These are phyloP conservation scores for Ennomos fuscantarius DNA, from an alignment of 2,888 invertebrate species.

Conservation along the genomic window DNA sequence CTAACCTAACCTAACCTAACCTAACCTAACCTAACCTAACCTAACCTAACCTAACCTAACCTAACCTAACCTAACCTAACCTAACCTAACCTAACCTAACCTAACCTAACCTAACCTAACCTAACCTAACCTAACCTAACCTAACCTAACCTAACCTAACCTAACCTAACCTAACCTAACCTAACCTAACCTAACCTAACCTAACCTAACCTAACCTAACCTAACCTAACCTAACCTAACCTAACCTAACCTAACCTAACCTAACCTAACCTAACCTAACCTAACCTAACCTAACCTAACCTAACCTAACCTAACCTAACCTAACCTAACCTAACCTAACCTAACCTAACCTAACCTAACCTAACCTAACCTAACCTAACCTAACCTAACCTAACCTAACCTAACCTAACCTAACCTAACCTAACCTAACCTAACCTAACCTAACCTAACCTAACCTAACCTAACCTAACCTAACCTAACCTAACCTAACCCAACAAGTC, in stretches of 20 bases:
- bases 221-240: slow-evolving; percentile 34
- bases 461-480: slow-evolving; percentile 37
- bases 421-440: slow-evolving; percentile 38
- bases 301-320: slow-evolving; percentile 36
- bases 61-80: slow-evolving; percentile 32
- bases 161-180: slow-evolving; percentile 34
- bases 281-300: slow-evolving; percentile 35
- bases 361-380: slow-evolving; percentile 36
- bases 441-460: slow-evolving; percentile 42
- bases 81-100: slow-evolving; percentile 30
- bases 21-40: slow-evolving; percentile 35
- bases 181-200: slow-evolving; percentile 32
- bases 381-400: slow-evolving; percentile 35
- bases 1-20: slow-evolving; percentile 33
- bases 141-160: slow-evolving; percentile 34
- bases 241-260: slow-evolving; percentile 34
- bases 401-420: slow-evolving; percentile 37
- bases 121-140: slow-evolving; percentile 34
- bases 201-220: slow-evolving; percentile 35
- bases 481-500: slow-evolving; percentile 30
- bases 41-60: slow-evolving; percentile 33
- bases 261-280: slow-evolving; percentile 35
- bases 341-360: slow-evolving; percentile 33
- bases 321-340: slow-evolving; percentile 32
- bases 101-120: slow-evolving; percentile 31